Evolutionary conservation across 2,888 invertebrate genomes (phyloP).

Genomic region (Adelognathus sp.): DNA sequence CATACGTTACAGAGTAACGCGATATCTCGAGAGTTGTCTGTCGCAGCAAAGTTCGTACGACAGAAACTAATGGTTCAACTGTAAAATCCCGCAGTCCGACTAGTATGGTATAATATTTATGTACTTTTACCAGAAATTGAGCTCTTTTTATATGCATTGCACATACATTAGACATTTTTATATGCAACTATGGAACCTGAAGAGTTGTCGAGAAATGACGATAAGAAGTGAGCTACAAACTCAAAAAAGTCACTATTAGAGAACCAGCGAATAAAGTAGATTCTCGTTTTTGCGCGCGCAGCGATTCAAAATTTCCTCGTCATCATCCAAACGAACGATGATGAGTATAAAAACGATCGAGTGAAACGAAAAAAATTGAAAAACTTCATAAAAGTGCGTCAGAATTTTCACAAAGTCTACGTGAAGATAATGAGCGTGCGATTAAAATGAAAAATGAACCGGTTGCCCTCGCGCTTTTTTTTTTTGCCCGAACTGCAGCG

Average conservation of each 20-base stretch:
- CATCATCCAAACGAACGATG: neutral
- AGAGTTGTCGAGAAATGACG: conserved; percentile 8
- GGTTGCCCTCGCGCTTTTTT: conserved; percentile 53
- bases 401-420: conserved; percentile 45
- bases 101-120: conserved; percentile 19
- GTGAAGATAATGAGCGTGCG: conserved; percentile 53
- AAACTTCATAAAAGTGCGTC: neutral
- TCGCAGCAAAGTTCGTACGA: neutral
- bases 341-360: neutral
- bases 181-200: conserved; percentile 7
- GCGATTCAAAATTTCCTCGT: neutral
- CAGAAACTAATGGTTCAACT: conserved; percentile 26
- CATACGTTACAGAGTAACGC: conserved; percentile 38
- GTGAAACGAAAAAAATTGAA: neutral
- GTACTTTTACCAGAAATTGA: neutral
- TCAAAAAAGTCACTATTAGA: neutral
- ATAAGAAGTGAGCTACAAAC: neutral
- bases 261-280: conserved; percentile 35
- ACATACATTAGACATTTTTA: conserved; percentile 13
- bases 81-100: conserved; percentile 38
- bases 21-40: conserved; percentile 7
- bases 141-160: neutral
- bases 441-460: conserved; percentile 59
- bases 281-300: neutral
- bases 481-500: conserved; percentile 10